Conservation (phyloP, 2,113 vertebrate genomes). For the Anhinga anhinga region DNA sequence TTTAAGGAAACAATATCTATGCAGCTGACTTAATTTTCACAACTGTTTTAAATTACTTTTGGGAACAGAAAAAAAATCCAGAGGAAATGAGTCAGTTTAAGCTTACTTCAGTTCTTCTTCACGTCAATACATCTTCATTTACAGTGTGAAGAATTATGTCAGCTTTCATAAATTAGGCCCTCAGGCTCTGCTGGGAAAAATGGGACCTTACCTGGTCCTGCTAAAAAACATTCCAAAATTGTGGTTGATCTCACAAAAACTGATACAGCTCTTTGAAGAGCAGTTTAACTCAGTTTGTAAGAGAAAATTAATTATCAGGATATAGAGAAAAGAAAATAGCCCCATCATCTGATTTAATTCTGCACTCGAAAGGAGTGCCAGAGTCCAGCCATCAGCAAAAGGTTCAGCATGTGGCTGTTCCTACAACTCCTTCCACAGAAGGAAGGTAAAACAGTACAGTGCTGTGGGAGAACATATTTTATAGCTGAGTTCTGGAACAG, state of each 20-base stretch:
- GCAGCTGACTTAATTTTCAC: constrained; percentile 6
- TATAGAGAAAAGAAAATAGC: not conserved
- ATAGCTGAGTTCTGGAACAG: not conserved
- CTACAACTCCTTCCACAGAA: not conserved
- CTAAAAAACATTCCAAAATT: not conserved
- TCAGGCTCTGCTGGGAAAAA: not conserved
- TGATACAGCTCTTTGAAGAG: not conserved
- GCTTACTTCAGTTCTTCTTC: not conserved
- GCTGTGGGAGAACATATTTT: not conserved
- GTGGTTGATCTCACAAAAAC: not conserved
- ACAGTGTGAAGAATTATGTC: not conserved
- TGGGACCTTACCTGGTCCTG: not conserved
- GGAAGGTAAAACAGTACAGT: not conserved
- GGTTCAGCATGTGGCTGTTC: not conserved
- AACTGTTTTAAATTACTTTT: not conserved
- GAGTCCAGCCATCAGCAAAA: not conserved
- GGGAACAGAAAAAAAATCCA: not conserved
- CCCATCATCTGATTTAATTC: not conserved
- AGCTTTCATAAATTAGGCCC: not conserved
- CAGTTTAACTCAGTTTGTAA: not conserved
- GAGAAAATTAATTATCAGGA: not conserved
- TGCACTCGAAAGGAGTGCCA: not conserved
- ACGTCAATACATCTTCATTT: not conserved
- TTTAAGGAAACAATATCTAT: not conserved
- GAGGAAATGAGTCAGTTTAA: not conserved